Conservation (phyloP, 2,797 vertebrate genomes). For the Lacerta bilineata region DNA sequence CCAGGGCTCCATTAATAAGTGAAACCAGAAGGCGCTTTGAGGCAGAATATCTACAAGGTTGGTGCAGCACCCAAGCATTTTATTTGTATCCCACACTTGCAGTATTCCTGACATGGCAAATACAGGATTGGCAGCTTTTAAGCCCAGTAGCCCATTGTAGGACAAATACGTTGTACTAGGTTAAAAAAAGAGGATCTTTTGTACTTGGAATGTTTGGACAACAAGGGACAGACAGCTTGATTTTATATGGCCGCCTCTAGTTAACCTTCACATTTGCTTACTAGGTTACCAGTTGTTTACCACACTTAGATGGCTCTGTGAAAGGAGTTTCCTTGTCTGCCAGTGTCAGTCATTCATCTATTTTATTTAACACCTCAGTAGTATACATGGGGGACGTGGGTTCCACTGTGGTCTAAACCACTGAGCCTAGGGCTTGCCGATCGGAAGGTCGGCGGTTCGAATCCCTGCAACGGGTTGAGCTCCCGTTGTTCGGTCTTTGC, state of each 20-base stretch:
- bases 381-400: background rate
- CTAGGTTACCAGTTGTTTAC: background rate
- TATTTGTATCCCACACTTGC: background rate
- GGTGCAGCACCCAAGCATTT: constrained; percentile 37
- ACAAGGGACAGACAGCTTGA: background rate
- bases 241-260: background rate
- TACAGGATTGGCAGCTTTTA: background rate
- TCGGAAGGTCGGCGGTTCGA: too few relatives aligned
- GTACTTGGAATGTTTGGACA: background rate
- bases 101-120: background rate
- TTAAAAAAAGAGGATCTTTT: background rate
- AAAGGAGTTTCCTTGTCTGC: background rate
- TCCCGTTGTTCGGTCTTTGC: too few relatives aligned
- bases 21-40: constrained; percentile 90
- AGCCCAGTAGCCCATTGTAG: background rate
- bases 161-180: background rate
- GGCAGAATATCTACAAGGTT: constrained; percentile 89
- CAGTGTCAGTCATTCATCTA: too few relatives aligned
- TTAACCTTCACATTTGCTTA: background rate
- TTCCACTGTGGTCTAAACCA: too few relatives aligned
- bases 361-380: background rate
- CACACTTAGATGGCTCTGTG: background rate
- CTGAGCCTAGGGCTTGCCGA: too few relatives aligned
- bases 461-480: too few relatives aligned
- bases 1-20: constrained; percentile 85